Evolutionary conservation across 2,797 vertebrate species (phyloP).

Genomic region (Sphenopsis melanotis): DNA sequence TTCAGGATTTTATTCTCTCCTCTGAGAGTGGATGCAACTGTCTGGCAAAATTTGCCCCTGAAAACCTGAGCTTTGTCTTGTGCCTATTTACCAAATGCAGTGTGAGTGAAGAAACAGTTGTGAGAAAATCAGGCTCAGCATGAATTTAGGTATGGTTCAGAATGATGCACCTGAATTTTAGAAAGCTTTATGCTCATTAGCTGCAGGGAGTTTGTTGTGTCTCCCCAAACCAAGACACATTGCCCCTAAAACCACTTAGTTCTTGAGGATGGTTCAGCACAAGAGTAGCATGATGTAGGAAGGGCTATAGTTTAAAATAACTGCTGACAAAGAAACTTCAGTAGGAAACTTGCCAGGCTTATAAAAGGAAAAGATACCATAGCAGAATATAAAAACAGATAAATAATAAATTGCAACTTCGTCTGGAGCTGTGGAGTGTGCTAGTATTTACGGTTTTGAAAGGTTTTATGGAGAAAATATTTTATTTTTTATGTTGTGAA

Average conservation of each 20-base stretch:
- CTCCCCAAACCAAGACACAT: neutral
- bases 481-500: constrained; percentile 71
- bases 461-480: constrained; percentile 65
- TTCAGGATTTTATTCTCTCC: neutral
- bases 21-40: neutral
- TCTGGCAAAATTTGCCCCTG: neutral
- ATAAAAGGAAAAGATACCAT: constrained; percentile 57
- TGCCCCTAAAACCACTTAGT: neutral
- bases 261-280: neutral
- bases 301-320: constrained; percentile 39
- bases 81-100: rapidly evolving
- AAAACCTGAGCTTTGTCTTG: neutral
- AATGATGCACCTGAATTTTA: neutral
- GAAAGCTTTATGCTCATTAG: neutral
- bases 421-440: constrained; percentile 13
- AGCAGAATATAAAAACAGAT: constrained; percentile 62
- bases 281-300: neutral
- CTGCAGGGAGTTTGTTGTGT: neutral
- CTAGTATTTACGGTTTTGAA: constrained; percentile 52
- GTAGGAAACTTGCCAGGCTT: constrained; percentile 48
- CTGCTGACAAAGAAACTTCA: constrained; percentile 43
- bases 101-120: rapidly evolving
- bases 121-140: neutral
- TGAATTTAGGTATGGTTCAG: neutral
- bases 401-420: constrained; percentile 53